Percentiles rank a stretch among this genome's conserved stretches.
phyloP scores from a whole-genome alignment of 2,888 invertebrate genomes.

The Rhimphoctona megacephalus region DNA sequence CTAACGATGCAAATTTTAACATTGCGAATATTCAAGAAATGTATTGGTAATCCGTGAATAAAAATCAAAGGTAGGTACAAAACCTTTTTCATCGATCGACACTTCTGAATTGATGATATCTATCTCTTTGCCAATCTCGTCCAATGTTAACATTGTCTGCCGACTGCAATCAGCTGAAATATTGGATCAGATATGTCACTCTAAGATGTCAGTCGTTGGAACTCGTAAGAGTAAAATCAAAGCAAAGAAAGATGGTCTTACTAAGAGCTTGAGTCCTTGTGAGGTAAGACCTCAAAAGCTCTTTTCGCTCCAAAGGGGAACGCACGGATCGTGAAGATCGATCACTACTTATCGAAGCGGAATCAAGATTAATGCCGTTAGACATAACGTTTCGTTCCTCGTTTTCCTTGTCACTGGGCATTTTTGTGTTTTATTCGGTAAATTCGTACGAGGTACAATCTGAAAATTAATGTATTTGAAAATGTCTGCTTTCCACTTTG shows the following conservation, averaged over 20 bases:
- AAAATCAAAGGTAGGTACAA: neutral
- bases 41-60: neutral
- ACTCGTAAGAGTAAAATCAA: neutral
- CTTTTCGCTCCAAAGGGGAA: conserved; percentile 75
- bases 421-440: neutral
- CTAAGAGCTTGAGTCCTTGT: conserved; percentile 72
- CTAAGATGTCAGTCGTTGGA: neutral
- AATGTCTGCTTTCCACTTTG: neutral
- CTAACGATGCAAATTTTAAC: neutral
- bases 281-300: conserved; percentile 71
- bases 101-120: conserved; percentile 76
- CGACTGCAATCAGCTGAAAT: conserved; percentile 74
- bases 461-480: neutral
- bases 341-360: neutral
- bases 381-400: neutral
- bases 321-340: neutral
- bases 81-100: conserved; percentile 78
- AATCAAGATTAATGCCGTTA: neutral
- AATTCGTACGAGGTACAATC: neutral
- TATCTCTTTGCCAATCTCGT: conserved; percentile 75
- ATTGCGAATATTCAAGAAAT: neutral
- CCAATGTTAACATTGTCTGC: conserved; percentile 73
- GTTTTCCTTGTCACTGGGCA: conserved; percentile 10
- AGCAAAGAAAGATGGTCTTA: conserved; percentile 64
- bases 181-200: neutral